Evolutionary conservation across 2,113 vertebrate genomes (phyloP).

Genomic region (Aegotheles bennettii): DNA sequence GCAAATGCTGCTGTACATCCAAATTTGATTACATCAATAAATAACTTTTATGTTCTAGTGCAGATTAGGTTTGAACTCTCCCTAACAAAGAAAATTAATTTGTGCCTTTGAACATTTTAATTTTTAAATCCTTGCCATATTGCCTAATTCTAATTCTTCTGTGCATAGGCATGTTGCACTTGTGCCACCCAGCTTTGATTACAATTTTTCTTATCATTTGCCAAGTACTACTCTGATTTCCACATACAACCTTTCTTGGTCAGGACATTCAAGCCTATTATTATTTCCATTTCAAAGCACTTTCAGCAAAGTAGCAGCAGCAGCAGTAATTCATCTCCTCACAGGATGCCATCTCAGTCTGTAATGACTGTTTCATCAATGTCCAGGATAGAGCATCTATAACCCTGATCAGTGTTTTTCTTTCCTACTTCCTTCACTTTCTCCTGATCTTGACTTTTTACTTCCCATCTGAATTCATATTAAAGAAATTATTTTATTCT

Average conservation of each 20-base stretch:
- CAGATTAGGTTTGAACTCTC: slow-evolving; percentile 3
- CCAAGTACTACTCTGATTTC: slow-evolving; percentile 53
- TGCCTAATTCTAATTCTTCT: slow-evolving; percentile 2
- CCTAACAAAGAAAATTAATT: neutral
- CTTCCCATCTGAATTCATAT: neutral
- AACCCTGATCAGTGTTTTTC: neutral
- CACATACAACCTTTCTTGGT: slow-evolving; percentile 26
- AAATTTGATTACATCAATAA: neutral
- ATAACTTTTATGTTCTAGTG: neutral
- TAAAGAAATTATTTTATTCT: neutral
- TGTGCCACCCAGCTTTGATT: slow-evolving; percentile 31
- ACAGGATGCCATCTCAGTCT: slow-evolving; percentile 30
- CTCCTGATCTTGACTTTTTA: neutral
- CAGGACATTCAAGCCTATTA: slow-evolving; percentile 60
- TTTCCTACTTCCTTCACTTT: neutral
- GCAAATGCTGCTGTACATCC: neutral
- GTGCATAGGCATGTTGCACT: neutral
- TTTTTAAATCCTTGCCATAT: neutral
- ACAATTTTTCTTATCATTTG: slow-evolving; percentile 48
- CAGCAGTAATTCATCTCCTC: slow-evolving; percentile 56
- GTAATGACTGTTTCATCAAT: slow-evolving; percentile 55
- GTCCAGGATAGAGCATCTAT: slow-evolving; percentile 57
- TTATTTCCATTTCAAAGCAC: slow-evolving; percentile 71
- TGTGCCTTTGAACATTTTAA: neutral
- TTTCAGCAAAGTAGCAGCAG: slow-evolving; percentile 43